Evolutionary conservation across 2,113 vertebrate genomes (phyloP), one percentile per base, ranked within the genome.

Genomic region (Riparia riparia): DNA sequence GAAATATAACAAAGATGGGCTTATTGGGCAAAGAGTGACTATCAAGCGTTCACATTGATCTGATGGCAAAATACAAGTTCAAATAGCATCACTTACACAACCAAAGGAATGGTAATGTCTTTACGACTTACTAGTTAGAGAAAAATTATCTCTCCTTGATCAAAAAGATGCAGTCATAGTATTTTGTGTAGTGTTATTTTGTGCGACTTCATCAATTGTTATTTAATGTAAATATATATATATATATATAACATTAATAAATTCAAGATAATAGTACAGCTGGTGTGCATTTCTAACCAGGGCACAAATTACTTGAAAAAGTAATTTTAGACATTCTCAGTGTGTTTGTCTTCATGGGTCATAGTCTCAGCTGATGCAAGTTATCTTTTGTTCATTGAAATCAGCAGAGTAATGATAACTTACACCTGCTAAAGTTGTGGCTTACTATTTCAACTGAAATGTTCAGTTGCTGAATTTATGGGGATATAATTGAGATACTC

Each of bases 401-500:
- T 85, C 56, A 82, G 26, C 24, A 84, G 18, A 58, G 17, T 37
- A 79, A 28, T 54, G 37, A 77, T 34, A 80, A 86, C 34, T 94
- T 70, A 61, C n/a, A 21, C 6, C 53, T 53, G 34, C 12, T 91
- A 32, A 89, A 82, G 51, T 37, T 34, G 14, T 61, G 24, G 19
- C 57, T 95, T 58, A 14, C 69, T 90, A 28, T 80, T 94, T 96
- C 41, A 92, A 28, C 31, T 61, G 31, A 81, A 95, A 44, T 58
- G 65, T 94, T 96, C 76, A 57, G 42, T 70, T 79, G 32, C 44
- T 93, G 58, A 73, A 95, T 96, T 95, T 96, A 73, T 92, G 82
- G 93, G 42, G n/a, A 90, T 70, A 81, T 94, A 97, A 96, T 79
- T 92, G 82, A 95, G 76, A 86, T 87, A 47, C 53, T 79, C 50